phyloP scores from a whole-genome alignment of 2,113 vertebrate genomes.

The Xiphophorus maculatus region DNA sequence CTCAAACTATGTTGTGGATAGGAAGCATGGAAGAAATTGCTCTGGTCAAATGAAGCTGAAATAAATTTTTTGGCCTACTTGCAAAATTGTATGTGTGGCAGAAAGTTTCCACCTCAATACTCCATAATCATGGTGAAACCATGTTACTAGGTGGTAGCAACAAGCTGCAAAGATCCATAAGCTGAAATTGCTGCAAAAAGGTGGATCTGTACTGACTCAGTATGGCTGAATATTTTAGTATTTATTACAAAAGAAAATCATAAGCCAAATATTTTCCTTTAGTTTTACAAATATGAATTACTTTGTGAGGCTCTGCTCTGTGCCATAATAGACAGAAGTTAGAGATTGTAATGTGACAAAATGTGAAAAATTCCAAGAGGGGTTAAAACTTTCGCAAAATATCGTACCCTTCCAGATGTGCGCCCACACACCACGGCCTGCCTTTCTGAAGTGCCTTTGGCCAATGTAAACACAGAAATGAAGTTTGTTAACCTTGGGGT shows the following conservation, averaged over 20 bases:
- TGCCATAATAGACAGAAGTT: too few species aligned
- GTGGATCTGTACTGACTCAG: too few species aligned
- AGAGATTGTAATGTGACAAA: background rate
- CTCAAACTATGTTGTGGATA: background rate
- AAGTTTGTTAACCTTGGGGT: constrained; percentile 63
- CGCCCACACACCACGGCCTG: constrained; percentile 3
- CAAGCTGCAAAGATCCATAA: background rate
- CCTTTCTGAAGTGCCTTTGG: constrained; percentile 22
- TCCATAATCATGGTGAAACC: too few species aligned
- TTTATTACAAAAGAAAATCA: too few species aligned
- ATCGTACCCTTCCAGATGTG: background rate
- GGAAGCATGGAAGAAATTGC: background rate
- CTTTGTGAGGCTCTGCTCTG: too few species aligned
- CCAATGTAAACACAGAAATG: constrained; percentile 59
- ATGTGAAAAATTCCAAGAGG: background rate
- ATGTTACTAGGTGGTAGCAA: background rate
- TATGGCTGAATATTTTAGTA: too few species aligned
- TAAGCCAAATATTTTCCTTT: too few species aligned
- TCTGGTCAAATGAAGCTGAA: background rate
- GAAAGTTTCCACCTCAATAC: too few species aligned
- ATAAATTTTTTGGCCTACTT: too few species aligned
- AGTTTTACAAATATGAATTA: too few species aligned
- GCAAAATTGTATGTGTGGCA: too few species aligned
- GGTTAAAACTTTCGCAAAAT: background rate
- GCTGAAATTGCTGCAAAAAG: too few species aligned